Percentiles rank a stretch among this genome's conserved stretches.
Conservation (phyloP, 2,113 vertebrate species). For the Scomber scombrus region DNA sequence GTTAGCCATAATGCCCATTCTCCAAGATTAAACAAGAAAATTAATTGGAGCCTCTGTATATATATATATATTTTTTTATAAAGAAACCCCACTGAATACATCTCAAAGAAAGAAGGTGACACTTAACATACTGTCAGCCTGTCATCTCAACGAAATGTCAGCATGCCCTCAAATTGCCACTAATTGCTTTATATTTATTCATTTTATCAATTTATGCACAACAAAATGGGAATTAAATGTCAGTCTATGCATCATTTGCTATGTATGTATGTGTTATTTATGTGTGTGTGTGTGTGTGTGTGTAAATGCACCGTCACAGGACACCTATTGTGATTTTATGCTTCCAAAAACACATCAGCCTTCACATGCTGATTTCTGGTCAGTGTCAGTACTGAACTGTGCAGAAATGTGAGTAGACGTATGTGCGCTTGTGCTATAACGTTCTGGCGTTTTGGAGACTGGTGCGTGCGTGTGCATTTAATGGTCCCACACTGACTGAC, state of each 20-base stretch:
- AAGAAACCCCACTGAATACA: background rate
- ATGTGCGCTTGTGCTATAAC: background rate
- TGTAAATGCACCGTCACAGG: background rate
- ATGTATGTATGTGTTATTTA: background rate
- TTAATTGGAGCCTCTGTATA: too few species aligned
- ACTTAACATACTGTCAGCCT: background rate
- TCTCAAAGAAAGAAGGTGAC: background rate
- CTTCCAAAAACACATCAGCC: constrained; percentile 13
- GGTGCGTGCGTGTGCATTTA: constrained; percentile 35
- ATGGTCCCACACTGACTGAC: constrained; percentile 60
- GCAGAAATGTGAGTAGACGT: background rate
- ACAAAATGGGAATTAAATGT: constrained; percentile 27
- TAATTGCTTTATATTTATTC: constrained; percentile 5
- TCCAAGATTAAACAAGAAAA: too few species aligned
- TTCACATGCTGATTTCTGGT: constrained; percentile 33
- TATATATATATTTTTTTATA: too few species aligned
- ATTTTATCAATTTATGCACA: too few species aligned
- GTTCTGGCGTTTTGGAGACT: background rate
- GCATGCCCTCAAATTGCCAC: background rate
- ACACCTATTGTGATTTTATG: constrained; percentile 2
- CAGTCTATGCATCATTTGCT: background rate
- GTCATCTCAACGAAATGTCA: constrained; percentile 14
- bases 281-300: background rate
- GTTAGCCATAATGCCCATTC: too few species aligned
- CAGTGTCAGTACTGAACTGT: background rate